Evolutionary conservation across 2,888 invertebrate species (phyloP), one percentile per base, ranked within the genome.

Genomic region (Labia minor): DNA sequence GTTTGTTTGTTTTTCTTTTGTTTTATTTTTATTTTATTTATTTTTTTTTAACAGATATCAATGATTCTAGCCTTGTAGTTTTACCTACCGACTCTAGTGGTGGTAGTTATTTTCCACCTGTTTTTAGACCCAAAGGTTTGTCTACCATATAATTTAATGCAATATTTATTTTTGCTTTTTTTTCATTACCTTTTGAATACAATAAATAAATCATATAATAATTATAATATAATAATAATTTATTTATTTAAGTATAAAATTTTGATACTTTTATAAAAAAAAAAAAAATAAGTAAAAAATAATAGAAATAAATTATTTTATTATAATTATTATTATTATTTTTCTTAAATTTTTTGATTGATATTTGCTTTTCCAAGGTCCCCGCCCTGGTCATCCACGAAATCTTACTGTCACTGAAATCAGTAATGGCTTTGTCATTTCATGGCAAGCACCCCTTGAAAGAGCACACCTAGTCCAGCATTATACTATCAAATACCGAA

Each of bases 401-500:
- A 95, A 96, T 80, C 82, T 96, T 73, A 90, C 93, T 66, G 91
- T 95, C 70, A 88, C 89, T 65, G 92, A 93, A 80, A 87, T 92
- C 71, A 87, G 88, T 77, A 92, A 92, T 77, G 93, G 92, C 72
- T 92, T 95, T 80, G 84, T 91, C 72, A 91, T 95, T 77, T 87
- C 90, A 73, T 95, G 94, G 95, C 88, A 89, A 79, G 85, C 87
- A 73, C 94, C 94, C 21, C 76, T 87, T 72, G 92, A 94, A 77
- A 85, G 87, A 72, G 85, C 88, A 66, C 85, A 88, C 74, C 84
- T 92, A 70, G 87, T 94, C 72, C 88, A 90, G 79, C 90, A 90
- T 81, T 95, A 94, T 80, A 89, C 89, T 71, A 92, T 95, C 79
- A 92, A 93, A 81, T 94, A 92, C 81, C 87, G 89, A 76, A 91